These are phyloP conservation scores for Notolepis coatsorum DNA, from an alignment of 2,797 vertebrate species.

Conservation along the genomic window DNA sequence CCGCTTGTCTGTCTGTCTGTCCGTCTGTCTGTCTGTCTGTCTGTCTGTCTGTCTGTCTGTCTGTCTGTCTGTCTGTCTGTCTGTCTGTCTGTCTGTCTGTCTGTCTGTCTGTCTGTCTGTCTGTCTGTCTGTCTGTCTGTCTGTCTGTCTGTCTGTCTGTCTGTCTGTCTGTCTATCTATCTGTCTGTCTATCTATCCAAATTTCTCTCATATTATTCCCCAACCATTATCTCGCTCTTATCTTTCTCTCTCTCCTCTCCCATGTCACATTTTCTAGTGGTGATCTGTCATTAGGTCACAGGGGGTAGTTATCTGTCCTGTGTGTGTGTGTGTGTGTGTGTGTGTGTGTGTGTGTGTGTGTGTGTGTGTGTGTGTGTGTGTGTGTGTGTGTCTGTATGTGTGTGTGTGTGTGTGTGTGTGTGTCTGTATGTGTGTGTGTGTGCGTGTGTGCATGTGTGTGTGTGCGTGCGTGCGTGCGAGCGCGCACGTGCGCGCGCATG, in stretches of 20 bases:
- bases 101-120: slow-evolving; percentile 2
- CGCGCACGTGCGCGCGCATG: too few species aligned
- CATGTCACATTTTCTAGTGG: slow-evolving; percentile 40
- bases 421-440: neutral
- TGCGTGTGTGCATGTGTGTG: slow-evolving; percentile 1
- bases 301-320: neutral
- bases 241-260: too few species aligned
- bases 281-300: slow-evolving; percentile 19
- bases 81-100: neutral
- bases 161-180: neutral
- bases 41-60: neutral
- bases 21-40: too few species aligned
- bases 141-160: neutral
- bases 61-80: too few species aligned
- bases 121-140: neutral
- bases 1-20: too few species aligned
- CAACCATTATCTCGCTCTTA: too few species aligned
- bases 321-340: neutral
- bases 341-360: slow-evolving; percentile 4
- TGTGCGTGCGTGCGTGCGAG: too few species aligned
- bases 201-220: too few species aligned
- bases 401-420: slow-evolving; percentile 4
- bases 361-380: slow-evolving; percentile 10
- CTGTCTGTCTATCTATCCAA: slow-evolving; percentile 2
- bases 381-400: neutral